phyloP scores from a whole-genome alignment of 2,888 invertebrate genomes.

The Gerosis bhagava region DNA sequence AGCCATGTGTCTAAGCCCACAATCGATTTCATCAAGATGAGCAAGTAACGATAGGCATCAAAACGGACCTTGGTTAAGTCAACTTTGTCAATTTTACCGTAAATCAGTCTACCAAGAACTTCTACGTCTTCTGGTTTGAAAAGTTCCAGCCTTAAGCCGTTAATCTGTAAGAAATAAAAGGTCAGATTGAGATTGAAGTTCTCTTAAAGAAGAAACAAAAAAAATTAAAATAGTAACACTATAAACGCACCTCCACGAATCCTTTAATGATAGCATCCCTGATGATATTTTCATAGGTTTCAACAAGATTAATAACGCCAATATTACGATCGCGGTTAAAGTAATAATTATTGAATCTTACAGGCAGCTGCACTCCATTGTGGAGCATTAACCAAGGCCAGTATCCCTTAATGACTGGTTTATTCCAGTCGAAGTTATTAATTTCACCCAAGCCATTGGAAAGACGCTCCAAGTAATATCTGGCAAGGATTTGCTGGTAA shows the following conservation, averaged over 20 bases:
- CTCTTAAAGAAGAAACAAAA: background rate
- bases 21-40: conserved; percentile 77
- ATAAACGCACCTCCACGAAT: conserved; percentile 58
- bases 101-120: conserved; percentile 78
- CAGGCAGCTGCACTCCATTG: conserved; percentile 78
- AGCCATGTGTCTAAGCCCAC: conserved; percentile 60
- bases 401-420: conserved; percentile 71
- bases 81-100: conserved; percentile 62
- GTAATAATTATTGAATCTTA: conserved; percentile 68
- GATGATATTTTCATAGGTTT: conserved; percentile 77
- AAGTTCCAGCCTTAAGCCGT: conserved; percentile 58
- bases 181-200: no score
- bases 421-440: conserved; percentile 67
- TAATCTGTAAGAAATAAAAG: conserved; percentile 58
- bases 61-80: conserved; percentile 50
- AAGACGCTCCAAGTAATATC: conserved; percentile 77
- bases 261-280: conserved; percentile 81
- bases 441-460: conserved; percentile 71
- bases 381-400: conserved; percentile 79
- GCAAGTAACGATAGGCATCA: conserved; percentile 80
- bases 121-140: conserved; percentile 74
- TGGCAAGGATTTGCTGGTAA: conserved; percentile 85
- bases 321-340: conserved; percentile 53
- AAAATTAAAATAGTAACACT: conserved; percentile 18
- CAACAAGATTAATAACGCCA: conserved; percentile 44